Evolutionary conservation across 1,140 invertebrate genomes (phyloP).

Genomic region (Branchinecta lynchi): DNA sequence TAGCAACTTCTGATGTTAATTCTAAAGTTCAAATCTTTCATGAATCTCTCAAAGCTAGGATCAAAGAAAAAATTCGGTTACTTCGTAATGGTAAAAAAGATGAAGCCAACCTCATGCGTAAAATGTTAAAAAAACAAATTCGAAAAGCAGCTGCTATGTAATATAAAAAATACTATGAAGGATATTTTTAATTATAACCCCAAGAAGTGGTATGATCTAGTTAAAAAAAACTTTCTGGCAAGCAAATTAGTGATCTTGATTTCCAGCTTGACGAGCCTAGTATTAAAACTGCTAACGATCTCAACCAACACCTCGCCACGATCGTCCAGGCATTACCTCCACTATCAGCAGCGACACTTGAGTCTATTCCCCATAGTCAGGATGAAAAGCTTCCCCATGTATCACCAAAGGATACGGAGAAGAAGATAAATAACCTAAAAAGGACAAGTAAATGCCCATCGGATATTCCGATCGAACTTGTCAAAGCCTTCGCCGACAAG

Average conservation of each 20-base stretch:
- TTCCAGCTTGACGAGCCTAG: no score
- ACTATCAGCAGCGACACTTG: neutral
- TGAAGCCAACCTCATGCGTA: neutral
- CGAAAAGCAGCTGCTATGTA: conserved; percentile 8
- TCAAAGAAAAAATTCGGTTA: conserved; percentile 7
- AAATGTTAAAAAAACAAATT: conserved; percentile 1
- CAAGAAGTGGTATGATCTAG: no score
- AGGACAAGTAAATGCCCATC: no score
- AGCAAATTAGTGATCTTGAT: no score
- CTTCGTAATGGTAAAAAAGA: conserved; percentile 9
- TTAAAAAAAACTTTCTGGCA: no score
- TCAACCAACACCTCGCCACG: neutral
- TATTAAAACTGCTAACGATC: no score
- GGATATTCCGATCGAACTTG: no score
- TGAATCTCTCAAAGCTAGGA: neutral
- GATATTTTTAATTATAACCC: neutral
- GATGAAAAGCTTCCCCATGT: no score
- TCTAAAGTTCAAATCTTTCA: conserved; percentile 7
- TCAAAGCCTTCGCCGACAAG: no score
- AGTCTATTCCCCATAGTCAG: conserved; percentile 8
- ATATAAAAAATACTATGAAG: conserved; percentile 3
- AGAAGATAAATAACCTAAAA: no score
- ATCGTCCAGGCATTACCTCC: conserved; percentile 8
- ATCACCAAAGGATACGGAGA: no score
- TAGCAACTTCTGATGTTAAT: conserved; percentile 6